Evolutionary conservation across 2,888 invertebrate genomes (phyloP).

Genomic region (Troilus luridus): DNA sequence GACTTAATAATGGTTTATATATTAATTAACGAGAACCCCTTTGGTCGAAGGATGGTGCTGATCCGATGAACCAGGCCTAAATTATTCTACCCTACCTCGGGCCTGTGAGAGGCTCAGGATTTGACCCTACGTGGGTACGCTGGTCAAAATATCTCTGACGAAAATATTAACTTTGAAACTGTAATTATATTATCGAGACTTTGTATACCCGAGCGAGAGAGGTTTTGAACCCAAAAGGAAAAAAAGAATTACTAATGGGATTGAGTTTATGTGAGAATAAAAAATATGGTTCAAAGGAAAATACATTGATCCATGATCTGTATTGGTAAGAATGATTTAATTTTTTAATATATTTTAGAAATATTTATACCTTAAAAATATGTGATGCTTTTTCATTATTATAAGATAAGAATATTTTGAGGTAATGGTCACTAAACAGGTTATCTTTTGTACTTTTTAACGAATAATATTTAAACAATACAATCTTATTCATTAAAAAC

Average conservation of each 20-base stretch:
- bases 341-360: too few relatives aligned
- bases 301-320: not conserved
- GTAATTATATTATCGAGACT: not conserved
- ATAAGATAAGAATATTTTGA: too few relatives aligned
- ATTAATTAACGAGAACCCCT: not conserved
- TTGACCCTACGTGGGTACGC: not conserved
- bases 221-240: not conserved
- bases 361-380: too few relatives aligned
- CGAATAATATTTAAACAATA: too few relatives aligned
- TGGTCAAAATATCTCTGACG: not conserved
- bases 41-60: not conserved
- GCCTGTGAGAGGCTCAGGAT: not conserved
- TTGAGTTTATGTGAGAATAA: not conserved
- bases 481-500: too few relatives aligned
- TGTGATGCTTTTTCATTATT: too few relatives aligned
- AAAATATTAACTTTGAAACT: slow-evolving; percentile 25
- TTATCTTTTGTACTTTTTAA: too few relatives aligned
- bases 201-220: not conserved
- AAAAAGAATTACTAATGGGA: not conserved
- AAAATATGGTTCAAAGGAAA: not conserved
- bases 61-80: not conserved
- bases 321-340: too few relatives aligned
- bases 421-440: too few relatives aligned
- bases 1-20: not conserved
- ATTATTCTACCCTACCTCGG: not conserved